Evolutionary conservation across 2,888 invertebrate genomes (phyloP), one percentile per base, ranked within the genome.

Genomic region (Pseudolycoriella hygida): DNA sequence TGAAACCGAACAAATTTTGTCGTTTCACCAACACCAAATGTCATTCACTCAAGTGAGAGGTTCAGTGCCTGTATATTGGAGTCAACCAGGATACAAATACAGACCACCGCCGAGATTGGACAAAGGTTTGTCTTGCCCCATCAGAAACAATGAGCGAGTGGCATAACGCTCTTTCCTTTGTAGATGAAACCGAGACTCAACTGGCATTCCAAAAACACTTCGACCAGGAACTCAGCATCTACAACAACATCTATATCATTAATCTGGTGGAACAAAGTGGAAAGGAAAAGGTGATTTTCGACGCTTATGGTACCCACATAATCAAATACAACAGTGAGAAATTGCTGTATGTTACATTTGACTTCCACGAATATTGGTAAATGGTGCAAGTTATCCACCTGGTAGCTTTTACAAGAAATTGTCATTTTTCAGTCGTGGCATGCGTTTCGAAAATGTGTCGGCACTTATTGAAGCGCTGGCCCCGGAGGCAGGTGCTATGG

Each of bases 311-410:
- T 1, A 76, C 85, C 56, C 88, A 94, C 56, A 74, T 94, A 39
- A 67, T 93, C 19, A 74, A 77, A 46, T 85, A 80, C 57, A 82
- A 97, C 66, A 79, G 78, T 53, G 77, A 83, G 0, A 74, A 82
- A 47, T 61, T 98, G 44, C 80, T 83, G 3, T 98, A 94, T 59
- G 80, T 89, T 17, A 86, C 90, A 0, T 98, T 97, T 60, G 98
- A 98, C 68, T 97, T 98, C 62, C 98, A 98, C 59, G 93, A 97
- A 64, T 92, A 96, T 62, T 98, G 94, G 86, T 86, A 59, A 71
- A 57, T 25, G 15, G 34, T 12, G 12, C 30, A 11, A 30, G 6
- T 30, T 6, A 30, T 12, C 34, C n/a, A 5, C 3, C 19, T 5
- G 15, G 43, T 37, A 32, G 12, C 15, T 4, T 3, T 11, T 11